Evolutionary conservation across 2,797 vertebrate genomes (phyloP).

Genomic region (Typhlichthys eigenmanni): DNA sequence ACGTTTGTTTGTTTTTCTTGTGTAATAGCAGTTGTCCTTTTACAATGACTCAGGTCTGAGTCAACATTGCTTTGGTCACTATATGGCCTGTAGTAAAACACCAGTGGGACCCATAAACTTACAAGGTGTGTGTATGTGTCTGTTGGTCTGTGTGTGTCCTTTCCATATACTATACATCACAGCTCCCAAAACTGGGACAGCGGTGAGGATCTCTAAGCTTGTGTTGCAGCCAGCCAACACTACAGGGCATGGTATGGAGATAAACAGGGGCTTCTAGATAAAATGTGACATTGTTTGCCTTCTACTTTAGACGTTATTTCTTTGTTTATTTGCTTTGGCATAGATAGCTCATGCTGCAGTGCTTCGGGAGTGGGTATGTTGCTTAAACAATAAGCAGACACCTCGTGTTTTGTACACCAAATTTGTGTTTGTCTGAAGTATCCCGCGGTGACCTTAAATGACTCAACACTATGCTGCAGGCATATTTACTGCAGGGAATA

Average conservation of each 20-base stretch:
- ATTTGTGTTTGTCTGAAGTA: too few relatives aligned
- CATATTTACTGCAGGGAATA: slow-evolving; percentile 7
- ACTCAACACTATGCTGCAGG: too few relatives aligned
- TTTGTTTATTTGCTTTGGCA: too few relatives aligned
- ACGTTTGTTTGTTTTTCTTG: slow-evolving; percentile 35
- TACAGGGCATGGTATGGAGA: slow-evolving; percentile 1
- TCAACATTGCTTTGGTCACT: slow-evolving; percentile 35
- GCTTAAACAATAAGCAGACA: too few relatives aligned
- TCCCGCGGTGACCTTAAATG: too few relatives aligned
- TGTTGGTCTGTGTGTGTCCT: slow-evolving; percentile 18
- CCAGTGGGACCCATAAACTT: slow-evolving; percentile 26
- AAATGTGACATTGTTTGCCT: too few relatives aligned
- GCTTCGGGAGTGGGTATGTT: too few relatives aligned
- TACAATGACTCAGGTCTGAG: slow-evolving; percentile 31
- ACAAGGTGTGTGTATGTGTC: slow-evolving; percentile 11
- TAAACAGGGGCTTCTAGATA: too few relatives aligned
- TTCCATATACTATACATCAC: background rate
- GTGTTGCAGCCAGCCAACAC: slow-evolving; percentile 9
- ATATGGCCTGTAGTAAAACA: slow-evolving; percentile 10
- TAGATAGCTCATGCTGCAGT: too few relatives aligned
- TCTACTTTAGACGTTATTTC: too few relatives aligned
- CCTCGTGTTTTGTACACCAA: too few relatives aligned
- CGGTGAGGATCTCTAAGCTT: slow-evolving; percentile 4
- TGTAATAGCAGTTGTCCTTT: slow-evolving; percentile 46
- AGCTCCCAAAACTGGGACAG: slow-evolving; percentile 26